These are phyloP conservation scores for Tachina fera DNA, from an alignment of 2,888 invertebrate species.

Conservation along the genomic window DNA sequence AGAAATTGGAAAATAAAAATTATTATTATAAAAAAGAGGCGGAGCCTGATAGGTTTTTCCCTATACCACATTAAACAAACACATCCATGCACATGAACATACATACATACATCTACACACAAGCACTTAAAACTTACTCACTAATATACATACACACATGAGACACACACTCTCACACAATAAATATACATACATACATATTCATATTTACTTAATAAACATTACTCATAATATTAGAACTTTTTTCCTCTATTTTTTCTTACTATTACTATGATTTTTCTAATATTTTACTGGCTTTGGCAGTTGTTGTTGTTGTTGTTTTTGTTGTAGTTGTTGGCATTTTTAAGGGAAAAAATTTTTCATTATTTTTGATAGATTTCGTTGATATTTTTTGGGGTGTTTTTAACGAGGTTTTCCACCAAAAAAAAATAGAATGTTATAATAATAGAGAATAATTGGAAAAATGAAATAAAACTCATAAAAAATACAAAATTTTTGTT, in stretches of 20 bases:
- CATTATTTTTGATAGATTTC: conserved; percentile 81
- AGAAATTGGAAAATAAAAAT: conserved; percentile 73
- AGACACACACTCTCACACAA: conserved; percentile 8
- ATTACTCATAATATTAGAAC: conserved; percentile 65
- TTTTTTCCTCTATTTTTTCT: conserved; percentile 34
- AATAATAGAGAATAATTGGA: conserved; percentile 30
- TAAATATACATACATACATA: conserved; percentile 20
- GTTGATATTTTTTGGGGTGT: conserved; percentile 79
- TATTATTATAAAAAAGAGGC: conserved; percentile 71
- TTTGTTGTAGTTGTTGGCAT: conserved; percentile 50
- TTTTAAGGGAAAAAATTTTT: conserved; percentile 81
- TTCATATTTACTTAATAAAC: conserved; percentile 71
- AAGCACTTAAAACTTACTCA: conserved; percentile 42
- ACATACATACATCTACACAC: background rate
- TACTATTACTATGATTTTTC: conserved; percentile 53
- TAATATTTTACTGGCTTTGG: conserved; percentile 37
- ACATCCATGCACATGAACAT: conserved; percentile 12
- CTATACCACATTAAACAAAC: conserved; percentile 58
- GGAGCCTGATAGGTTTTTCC: conserved; percentile 72
- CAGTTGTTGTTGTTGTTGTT: conserved; percentile 38
- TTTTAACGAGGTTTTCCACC: conserved; percentile 79
- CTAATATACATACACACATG: conserved; percentile 3
- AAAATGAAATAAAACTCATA: conserved; percentile 39
- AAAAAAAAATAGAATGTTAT: conserved; percentile 14
- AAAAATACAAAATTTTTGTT: conserved; percentile 38